Evolutionary conservation across 2,888 invertebrate species (phyloP), one percentile per base, ranked within the genome.

Genomic region (Spilosoma lubricipeda): DNA sequence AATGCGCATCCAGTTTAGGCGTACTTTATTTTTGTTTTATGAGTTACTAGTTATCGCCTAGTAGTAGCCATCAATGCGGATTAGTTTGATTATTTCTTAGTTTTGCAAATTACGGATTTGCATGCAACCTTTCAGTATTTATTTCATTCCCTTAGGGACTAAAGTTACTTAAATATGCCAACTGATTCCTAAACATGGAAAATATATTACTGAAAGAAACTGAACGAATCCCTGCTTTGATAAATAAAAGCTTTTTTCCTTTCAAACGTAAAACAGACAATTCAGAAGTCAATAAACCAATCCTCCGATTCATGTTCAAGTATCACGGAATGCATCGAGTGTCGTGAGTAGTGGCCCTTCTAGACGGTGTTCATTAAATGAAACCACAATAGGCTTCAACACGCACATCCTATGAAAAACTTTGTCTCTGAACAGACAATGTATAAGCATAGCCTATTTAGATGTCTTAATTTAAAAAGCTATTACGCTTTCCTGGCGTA

Each of bases 331-430:
- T 77, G 82, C 82, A 79, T 74, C 70, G 71, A 75, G 82, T 76
- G 76, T 68, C 85, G 78, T 78, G 78, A 64, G 82, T 72, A 45
- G 72, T 18, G 68, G 68, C 69, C 71, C 76, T 84, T 83, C 80
- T 76, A 77, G 68, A 45, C 67, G 70, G 72, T 72, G 72, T 78
- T 76, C 82, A 77, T 80, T 83, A 78, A 82, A 80, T 76, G 76
- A 70, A 74, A 70, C 71, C 73, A 78, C 82, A 83, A 77, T 83
- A 82, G 78, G 72, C 76, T 78, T 78, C 42, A 73, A 64, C 83
- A 83, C 83, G 83, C 83, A 83, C 76, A 67, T 15, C 42, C 64
- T 52, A 64, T 64, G 70, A 77, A 59, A 59, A 77, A 74, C 76
- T 67, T 68, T 76, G 75, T 77, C 71, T 72, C 74, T 80, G 71